These are phyloP conservation scores for Thelohanellus kitauei DNA, from an alignment of 30 jellyfish, hydroid and myxozoan species.

Conservation along the genomic window DNA sequence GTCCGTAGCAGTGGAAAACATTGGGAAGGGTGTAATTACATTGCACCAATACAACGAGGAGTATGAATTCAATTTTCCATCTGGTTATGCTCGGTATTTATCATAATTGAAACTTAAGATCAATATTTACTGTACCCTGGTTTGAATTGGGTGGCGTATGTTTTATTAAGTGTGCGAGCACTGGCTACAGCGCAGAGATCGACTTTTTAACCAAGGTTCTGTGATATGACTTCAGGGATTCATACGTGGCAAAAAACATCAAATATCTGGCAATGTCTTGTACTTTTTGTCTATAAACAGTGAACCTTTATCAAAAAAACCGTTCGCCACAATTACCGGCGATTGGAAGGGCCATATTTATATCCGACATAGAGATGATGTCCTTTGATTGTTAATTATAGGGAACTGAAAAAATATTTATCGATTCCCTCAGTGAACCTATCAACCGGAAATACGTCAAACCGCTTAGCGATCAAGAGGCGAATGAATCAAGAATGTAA, in stretches of 20 bases:
- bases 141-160: slow-evolving; percentile 83
- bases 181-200: slow-evolving; percentile 34
- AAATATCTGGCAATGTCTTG: background rate
- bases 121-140: slow-evolving; percentile 94
- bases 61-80: slow-evolving; percentile 67
- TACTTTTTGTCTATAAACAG: no score
- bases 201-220: slow-evolving; percentile 63
- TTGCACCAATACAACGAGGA: slow-evolving; percentile 49
- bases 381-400: no score
- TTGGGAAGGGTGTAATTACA: slow-evolving; percentile 38
- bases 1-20: slow-evolving; percentile 66
- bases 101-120: slow-evolving; percentile 6
- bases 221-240: background rate
- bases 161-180: slow-evolving; percentile 32
- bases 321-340: slow-evolving; percentile 41
- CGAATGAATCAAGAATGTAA: background rate
- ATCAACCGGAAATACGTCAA: background rate
- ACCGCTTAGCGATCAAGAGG: background rate
- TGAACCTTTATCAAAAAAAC: slow-evolving; percentile 9
- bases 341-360: slow-evolving; percentile 91
- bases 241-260: background rate
- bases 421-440: background rate
- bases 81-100: slow-evolving; percentile 54
- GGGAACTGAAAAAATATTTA: no score
- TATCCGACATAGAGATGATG: slow-evolving; percentile 17